A percentile compares a stretch with the other conserved stretches of the same genome.
phyloP scores from a whole-genome alignment of 2,797 vertebrate species.

The Smutsia temminckii region DNA sequence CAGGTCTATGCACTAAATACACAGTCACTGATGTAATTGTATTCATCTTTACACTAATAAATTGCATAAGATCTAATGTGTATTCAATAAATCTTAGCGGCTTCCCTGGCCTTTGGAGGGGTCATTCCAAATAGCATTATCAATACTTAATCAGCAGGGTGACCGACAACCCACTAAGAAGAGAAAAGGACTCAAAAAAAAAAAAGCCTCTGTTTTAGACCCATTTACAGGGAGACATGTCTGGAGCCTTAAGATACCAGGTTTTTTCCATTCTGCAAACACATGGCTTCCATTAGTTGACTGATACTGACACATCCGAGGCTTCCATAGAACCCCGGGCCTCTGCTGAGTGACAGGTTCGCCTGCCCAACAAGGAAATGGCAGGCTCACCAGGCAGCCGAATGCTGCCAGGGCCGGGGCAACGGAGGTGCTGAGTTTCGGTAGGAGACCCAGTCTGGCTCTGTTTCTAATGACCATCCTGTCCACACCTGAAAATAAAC shows the following conservation, averaged over 20 bases:
- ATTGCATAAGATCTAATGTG: too few relatives aligned
- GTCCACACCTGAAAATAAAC: slow-evolving; percentile 73
- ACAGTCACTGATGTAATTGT: not conserved
- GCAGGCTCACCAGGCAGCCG: not conserved
- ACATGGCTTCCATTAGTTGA: slow-evolving; percentile 74
- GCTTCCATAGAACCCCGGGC: slow-evolving; percentile 52
- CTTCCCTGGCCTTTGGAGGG: not conserved
- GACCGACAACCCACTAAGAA: not conserved
- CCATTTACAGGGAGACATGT: not conserved
- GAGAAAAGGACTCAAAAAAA: not conserved
- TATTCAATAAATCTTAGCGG: not conserved
- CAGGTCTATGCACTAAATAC: not conserved
- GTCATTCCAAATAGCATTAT: not conserved
- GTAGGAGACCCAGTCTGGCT: slow-evolving; percentile 59
- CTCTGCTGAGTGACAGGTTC: slow-evolving; percentile 59
- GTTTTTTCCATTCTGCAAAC: slow-evolving; percentile 56
- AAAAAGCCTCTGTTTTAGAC: not conserved
- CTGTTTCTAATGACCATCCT: slow-evolving; percentile 62
- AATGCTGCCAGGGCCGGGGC: slow-evolving; percentile 51
- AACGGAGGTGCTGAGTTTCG: slow-evolving; percentile 65
- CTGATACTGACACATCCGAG: slow-evolving; percentile 69
- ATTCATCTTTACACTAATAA: not conserved
- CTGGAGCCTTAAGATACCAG: slow-evolving; percentile 42
- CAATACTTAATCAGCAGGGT: not conserved
- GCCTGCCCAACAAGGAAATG: slow-evolving; percentile 52